Base-by-base conservation (phyloP, 92 coral and sea anemone species). In the Paramuricea clavata region DNA sequence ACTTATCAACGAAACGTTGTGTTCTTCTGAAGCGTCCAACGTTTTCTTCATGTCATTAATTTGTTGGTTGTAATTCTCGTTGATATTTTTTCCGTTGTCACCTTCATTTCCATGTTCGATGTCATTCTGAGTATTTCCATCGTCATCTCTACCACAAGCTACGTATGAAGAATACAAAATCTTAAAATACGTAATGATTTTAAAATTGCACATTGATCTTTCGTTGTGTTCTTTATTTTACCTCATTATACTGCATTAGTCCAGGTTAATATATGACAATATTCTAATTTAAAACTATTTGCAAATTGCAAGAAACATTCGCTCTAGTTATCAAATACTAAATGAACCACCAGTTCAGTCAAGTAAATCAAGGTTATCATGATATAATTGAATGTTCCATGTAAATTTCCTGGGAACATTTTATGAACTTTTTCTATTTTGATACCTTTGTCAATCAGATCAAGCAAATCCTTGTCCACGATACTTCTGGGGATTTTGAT, bases 361-460 rank as follows among this genome's bases (percentile, higher is more conserved):
- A 42, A 42, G 49, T 42, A 42, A 42, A 12, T 6, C 12, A 42
- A 42, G 49, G 49, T 42, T 6, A 42, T 42, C 6, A 42, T 42
- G 49, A 42, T 42, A 42, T 5, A 42, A 42, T 42, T 42, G 49
- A 12, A 42, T 42, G 49, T 42, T 42, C 49, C 49, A 42, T 42
- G 49, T 42, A 42, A 42, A 42, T 42, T 42, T 42, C 49, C 49
- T 42, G 49, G 49, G 6, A 42, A 42, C 49, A 5, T 42, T 12
- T 42, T 12, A 42, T 5, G 12, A 42, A 42, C 49, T 42, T 42
- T 42, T 42, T 42, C 49, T 42, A 42, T 59, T 12, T 65, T 32
- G 72, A 30, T 83, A 83, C 87, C 87, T 47, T 69, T 70, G 32
- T 83, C 87, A 70, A 70, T 70, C 5, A 83, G 79, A 25, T 60